Base-by-base conservation (phyloP, 2,888 invertebrate species). In the Caenorhabditis becei region DNA sequence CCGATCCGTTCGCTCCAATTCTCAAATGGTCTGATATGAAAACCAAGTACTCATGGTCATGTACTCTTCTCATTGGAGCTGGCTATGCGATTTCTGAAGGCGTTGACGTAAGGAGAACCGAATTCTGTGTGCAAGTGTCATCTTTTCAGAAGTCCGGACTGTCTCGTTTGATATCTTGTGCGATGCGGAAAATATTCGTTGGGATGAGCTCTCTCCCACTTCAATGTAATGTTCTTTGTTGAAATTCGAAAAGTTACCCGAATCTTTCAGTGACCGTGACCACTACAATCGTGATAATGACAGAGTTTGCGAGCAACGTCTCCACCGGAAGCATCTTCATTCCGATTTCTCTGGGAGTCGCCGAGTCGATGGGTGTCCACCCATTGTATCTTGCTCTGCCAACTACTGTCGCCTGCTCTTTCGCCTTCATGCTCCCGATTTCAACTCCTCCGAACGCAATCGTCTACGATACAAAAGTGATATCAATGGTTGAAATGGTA, bases 391-490 rank as follows among this genome's bases (percentile, higher is more conserved):
- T 92, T 35, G 91, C 91, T 88, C 37, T 91, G 26, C 91, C 92
- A 7, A 86, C 91, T 4, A 85, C 91, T 0, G 75, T 91, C 32
- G 88, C 90, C 49, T 91, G 91, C 67, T 92, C 92, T 0, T 91
- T 89, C 62, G 87, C 90, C 20, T 93, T 93, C 75, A 92, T 92
- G 80, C 87, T 93, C 7, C 93, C 93, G 0, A 93, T 93, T 35
- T 93, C 93, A 1, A 93, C 94, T 3, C 93, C 93, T 8, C 93
- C 93, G 0, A 94, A 94, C 85, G 92, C 93, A 0, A 92, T 94
- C 2, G 92, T 93, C 14, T 88, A 86, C 90, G 92, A 82, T 56
- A 86, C 87, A 0, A 87, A 86, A 61, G 79, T 80, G 4, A 80
- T 88, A 70, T 81, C 77, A 10, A 86, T 87, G 84, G 56, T 75